phyloP scores from a whole-genome alignment of 2,797 vertebrate genomes.

The Fundulus diaphanus region DNA sequence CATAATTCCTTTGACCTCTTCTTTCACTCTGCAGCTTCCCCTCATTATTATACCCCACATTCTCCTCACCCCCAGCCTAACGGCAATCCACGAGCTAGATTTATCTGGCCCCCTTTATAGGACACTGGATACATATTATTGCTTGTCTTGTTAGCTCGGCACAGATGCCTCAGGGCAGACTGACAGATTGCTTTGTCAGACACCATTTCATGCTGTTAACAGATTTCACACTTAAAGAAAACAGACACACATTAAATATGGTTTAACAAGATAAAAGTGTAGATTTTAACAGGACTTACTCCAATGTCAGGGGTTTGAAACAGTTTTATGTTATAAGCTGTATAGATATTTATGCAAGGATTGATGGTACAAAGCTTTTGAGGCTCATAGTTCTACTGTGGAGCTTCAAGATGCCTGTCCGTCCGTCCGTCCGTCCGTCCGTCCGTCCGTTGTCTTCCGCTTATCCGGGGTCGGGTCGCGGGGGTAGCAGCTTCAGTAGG shows the following conservation, averaged over 20 bases:
- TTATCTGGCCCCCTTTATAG: slow-evolving; percentile 23
- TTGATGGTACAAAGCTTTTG: not conserved
- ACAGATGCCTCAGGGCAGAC: slow-evolving; percentile 18
- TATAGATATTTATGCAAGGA: not conserved
- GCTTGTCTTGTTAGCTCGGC: slow-evolving; percentile 15
- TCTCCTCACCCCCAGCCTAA: slow-evolving; percentile 17
- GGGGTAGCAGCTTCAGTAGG: too few species aligned
- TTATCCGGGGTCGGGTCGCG: too few species aligned
- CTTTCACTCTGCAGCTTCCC: slow-evolving; percentile 1
- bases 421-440: too few species aligned
- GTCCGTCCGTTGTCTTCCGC: too few species aligned
- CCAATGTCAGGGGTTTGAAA: not conserved
- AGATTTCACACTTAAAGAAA: slow-evolving; percentile 43
- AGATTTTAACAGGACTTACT: not conserved
- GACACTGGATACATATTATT: slow-evolving; percentile 35
- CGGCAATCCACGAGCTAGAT: slow-evolving; percentile 15
- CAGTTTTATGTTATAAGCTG: not conserved
- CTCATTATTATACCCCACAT: slow-evolving; percentile 7
- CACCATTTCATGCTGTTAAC: slow-evolving; percentile 31
- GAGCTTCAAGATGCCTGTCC: too few species aligned
- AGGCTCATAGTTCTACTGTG: not conserved
- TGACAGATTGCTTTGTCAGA: slow-evolving; percentile 29
- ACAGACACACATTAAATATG: not conserved
- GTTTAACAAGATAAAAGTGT: slow-evolving; percentile 8
- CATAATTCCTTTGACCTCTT: slow-evolving; percentile 36